Base-by-base conservation (phyloP, 2,797 vertebrate genomes). In the Xyrichtys novacula region DNA sequence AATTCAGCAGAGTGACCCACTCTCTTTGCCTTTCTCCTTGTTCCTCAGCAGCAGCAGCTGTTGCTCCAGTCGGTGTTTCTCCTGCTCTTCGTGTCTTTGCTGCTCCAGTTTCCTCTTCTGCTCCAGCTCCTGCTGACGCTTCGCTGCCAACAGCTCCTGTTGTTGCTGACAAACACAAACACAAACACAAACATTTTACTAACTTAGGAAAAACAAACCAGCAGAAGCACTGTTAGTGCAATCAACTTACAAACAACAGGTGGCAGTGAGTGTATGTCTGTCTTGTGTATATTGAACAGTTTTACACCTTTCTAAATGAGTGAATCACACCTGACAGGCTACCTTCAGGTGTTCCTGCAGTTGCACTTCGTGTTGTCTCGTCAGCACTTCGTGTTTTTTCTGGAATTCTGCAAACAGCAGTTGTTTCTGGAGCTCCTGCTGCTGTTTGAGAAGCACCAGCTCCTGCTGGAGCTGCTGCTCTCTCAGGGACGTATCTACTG, bases 321-420 rank as follows among this genome's bases (percentile, higher is more conserved):
- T 19, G 26, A 29, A 28, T 49, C 26, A 4, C 46, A 40, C 55
- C 25, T 53, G 31, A 39, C 31, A 32, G n/a, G 8, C 11, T 88
- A 98, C 97, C 96, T 97, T 97, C 72, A 98, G 93, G 90, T 98
- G 97, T 58, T 97, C 96, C 91, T 98, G 97, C 64, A 98, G 93
- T 91, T 98, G 97, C 56, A 96, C 96, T 77, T 98, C 96, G 3
- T 98, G 97, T 84, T 98, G 96, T 67, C 97, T 93, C 0, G 96
- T 98, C 62, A 98, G 94, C 63, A 97, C 95, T 83, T 98, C 97
- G 0, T 98, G 97, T 90, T 98, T 97, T 65, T 98, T 98, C 94
- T 98, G 97, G 90, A 98, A 98, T 92, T 98, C 97, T 0, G 97
- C 96, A n/a, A 98, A 98, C 63, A 98, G 93, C 65, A 97, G 94